Evolutionary conservation across 2,888 invertebrate genomes (phyloP), one percentile per base, ranked within the genome.

Genomic region (Galerucella calmariensis): DNA sequence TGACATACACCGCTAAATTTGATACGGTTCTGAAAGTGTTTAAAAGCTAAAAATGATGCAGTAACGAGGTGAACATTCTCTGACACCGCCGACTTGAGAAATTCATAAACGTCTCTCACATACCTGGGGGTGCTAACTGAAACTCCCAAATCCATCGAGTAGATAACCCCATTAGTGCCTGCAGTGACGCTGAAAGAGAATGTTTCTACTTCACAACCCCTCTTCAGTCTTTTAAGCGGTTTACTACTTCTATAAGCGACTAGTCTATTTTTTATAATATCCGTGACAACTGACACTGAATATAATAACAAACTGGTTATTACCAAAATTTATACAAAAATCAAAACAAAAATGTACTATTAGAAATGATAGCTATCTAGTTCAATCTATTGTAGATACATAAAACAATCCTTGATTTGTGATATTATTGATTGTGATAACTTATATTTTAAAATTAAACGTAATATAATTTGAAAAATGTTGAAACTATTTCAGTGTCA

Each of bases 71-170:
- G 56, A 63, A 41, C 16, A 41, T 63, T 44, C 41, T 44, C 27
- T 27, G 67, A 53, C 41, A 46, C 48, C 61, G 69, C 46, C 59
- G 61, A 68, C 56, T 59, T 44, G 46, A 62, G 48, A 53, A 58
- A 69, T 62, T 69, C 69, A 69, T 69, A 69, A 69, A 69, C 69
- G 61, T 59, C 72, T 75, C 75, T 82, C 85, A 89, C 89, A 86
- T 89, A 89, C 89, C 89, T 89, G 87, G 89, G 89, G 84, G 88
- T 88, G 87, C 87, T 88, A 85, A 89, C 86, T 85, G 87, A 86
- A 87, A 86, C 86, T 85, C 87, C 87, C 86, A 85, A 86, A 87
- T 89, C 88, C 87, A 88, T 86, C 86, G 87, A 87, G 86, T 87
- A 85, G 86, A 87, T 86, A 84, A 87, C 75, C 79, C 79, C 88